Evolutionary conservation across 2,888 invertebrate species (phyloP).

Genomic region (Sarcophaga carnaria): DNA sequence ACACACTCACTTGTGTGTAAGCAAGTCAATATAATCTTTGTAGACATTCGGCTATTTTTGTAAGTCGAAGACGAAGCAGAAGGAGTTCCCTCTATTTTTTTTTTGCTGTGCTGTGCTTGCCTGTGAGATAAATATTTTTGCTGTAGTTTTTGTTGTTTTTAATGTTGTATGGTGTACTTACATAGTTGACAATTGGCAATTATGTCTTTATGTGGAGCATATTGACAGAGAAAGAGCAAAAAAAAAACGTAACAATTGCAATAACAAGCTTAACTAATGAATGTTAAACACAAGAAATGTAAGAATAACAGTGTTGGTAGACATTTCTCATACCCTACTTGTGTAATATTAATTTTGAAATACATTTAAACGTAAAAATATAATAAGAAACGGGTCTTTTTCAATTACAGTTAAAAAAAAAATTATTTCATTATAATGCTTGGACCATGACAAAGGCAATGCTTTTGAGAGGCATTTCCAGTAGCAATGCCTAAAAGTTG

Average conservation of each 20-base stretch:
- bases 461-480: no score
- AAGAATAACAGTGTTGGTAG: not conserved
- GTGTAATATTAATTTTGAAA: not conserved
- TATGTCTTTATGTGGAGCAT: constrained; percentile 70
- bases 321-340: not conserved
- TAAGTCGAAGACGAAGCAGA: constrained; percentile 37
- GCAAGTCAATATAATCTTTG: not conserved
- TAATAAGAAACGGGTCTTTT: no score
- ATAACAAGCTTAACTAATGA: constrained; percentile 66
- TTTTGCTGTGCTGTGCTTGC: not conserved
- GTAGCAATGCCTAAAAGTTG: no score
- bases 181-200: constrained; percentile 64
- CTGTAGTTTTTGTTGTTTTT: constrained; percentile 20
- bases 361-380: no score
- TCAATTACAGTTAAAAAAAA: no score
- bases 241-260: constrained; percentile 28
- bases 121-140: constrained; percentile 65
- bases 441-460: no score
- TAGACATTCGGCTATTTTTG: constrained; percentile 23
- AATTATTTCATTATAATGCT: no score
- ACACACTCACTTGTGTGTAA: not conserved
- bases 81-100: constrained; percentile 56
- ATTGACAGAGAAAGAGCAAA: constrained; percentile 44
- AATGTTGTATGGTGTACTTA: not conserved
- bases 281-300: constrained; percentile 59